Percentiles rank a stretch among this genome's conserved stretches.
Evolutionary conservation across 2,113 vertebrate genomes (phyloP).

Genomic region (Ceyx margarethae): DNA sequence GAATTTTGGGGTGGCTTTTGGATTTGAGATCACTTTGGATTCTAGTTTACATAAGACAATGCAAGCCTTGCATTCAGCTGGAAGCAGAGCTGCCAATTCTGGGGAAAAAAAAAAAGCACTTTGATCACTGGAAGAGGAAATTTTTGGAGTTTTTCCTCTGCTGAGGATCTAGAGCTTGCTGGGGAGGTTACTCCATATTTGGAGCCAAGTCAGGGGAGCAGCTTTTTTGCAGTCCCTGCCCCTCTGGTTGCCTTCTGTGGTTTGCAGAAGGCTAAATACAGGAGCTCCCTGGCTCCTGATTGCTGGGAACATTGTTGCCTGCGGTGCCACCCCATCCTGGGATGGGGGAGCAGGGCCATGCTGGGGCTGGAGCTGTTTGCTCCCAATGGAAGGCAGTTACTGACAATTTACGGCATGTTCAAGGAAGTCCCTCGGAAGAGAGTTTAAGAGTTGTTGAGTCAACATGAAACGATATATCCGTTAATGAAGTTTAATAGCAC

Average conservation of each 20-base stretch:
- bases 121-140: slow-evolving; percentile 15
- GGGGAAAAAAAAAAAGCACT: not conserved
- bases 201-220: not conserved
- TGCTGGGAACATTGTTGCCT: not conserved
- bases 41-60: slow-evolving; percentile 26
- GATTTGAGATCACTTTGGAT: slow-evolving; percentile 17
- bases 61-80: slow-evolving; percentile 18
- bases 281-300: not conserved
- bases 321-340: rapidly evolving
- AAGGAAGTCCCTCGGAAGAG: slow-evolving; percentile 26
- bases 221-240: not conserved
- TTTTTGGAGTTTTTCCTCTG: not conserved
- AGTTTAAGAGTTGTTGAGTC: slow-evolving; percentile 62
- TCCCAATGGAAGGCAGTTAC: slow-evolving; percentile 31
- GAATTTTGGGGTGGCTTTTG: not conserved
- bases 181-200: not conserved
- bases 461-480: slow-evolving; percentile 58
- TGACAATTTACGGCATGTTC: slow-evolving; percentile 21
- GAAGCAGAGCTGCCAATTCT: slow-evolving; percentile 53
- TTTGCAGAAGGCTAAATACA: not conserved
- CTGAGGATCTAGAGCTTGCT: not conserved
- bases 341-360: not conserved
- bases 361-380: not conserved
- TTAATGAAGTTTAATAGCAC: slow-evolving; percentile 68
- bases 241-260: not conserved